Conservation (phyloP, 2,888 invertebrate genomes). For the Lithophane semibrunnea region DNA sequence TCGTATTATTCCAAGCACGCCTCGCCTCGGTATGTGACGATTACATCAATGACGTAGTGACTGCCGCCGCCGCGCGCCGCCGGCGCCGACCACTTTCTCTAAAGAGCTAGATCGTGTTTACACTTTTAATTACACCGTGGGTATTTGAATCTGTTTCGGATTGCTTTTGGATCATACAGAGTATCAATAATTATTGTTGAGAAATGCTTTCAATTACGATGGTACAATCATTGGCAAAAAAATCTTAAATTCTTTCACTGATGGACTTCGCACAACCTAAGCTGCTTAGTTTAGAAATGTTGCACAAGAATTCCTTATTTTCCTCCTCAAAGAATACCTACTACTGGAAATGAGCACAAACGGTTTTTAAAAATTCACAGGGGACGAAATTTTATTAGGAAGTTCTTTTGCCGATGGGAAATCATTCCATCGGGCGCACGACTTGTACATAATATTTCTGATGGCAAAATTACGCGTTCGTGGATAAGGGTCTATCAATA, state of each 20-base stretch:
- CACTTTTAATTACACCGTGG: slow-evolving; percentile 47
- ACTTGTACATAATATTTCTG: no score
- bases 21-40: slow-evolving; percentile 44
- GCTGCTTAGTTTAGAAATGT: no score
- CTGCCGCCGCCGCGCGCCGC: background rate
- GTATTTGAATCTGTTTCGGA: slow-evolving; percentile 13
- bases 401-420: no score
- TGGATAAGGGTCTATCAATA: background rate
- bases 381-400: no score
- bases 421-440: no score
- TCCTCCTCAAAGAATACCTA: no score
- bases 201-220: background rate
- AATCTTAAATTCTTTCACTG: no score
- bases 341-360: no score
- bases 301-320: no score
- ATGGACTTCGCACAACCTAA: no score
- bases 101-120: slow-evolving; percentile 42
- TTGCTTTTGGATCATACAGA: background rate
- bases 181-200: background rate
- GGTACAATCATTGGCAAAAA: background rate
- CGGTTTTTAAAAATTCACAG: no score
- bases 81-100: slow-evolving; percentile 54
- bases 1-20: slow-evolving; percentile 44
- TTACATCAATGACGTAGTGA: slow-evolving; percentile 49
- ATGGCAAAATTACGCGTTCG: no score